These are phyloP conservation scores for Thymelicus sylvestris DNA, from an alignment of 2,888 invertebrate genomes.

Conservation along the genomic window DNA sequence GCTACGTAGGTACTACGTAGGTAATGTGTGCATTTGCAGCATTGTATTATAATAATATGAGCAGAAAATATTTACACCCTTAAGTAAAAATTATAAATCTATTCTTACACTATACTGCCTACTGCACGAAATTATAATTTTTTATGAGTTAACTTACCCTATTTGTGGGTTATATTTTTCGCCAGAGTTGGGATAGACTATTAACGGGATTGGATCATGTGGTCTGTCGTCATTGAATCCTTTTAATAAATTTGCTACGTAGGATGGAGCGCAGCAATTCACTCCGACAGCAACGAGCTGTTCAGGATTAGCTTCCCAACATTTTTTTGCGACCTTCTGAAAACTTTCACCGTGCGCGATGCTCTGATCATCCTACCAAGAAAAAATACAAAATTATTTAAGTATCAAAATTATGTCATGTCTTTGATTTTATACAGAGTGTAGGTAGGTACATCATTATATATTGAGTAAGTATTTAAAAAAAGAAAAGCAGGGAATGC, in stretches of 20 bases:
- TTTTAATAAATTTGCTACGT: conserved; percentile 68
- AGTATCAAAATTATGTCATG: no score
- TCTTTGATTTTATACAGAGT: no score
- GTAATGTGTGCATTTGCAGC: no score
- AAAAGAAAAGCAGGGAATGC: no score
- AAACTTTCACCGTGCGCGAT: conserved; percentile 93
- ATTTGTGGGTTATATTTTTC: conserved; percentile 90
- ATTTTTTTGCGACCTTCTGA: conserved; percentile 87
- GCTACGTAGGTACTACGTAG: no score
- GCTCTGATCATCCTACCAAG: conserved; percentile 75
- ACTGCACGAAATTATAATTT: no score
- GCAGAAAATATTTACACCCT: no score
- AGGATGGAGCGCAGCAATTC: conserved; percentile 90
- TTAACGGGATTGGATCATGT: conserved; percentile 87
- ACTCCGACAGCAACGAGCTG: conserved; percentile 93
- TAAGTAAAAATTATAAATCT: no score
- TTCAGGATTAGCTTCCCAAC: conserved; percentile 89
- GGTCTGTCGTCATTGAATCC: conserved; percentile 80
- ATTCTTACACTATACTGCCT: no score
- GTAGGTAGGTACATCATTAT: no score
- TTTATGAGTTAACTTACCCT: conserved; percentile 77
- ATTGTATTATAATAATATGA: no score
- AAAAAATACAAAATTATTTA: conserved; percentile 10
- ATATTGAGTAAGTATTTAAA: no score
- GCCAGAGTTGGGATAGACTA: conserved; percentile 97